Conservation (phyloP, 2,113 vertebrate species). For the Oreotrochilus melanogaster region DNA sequence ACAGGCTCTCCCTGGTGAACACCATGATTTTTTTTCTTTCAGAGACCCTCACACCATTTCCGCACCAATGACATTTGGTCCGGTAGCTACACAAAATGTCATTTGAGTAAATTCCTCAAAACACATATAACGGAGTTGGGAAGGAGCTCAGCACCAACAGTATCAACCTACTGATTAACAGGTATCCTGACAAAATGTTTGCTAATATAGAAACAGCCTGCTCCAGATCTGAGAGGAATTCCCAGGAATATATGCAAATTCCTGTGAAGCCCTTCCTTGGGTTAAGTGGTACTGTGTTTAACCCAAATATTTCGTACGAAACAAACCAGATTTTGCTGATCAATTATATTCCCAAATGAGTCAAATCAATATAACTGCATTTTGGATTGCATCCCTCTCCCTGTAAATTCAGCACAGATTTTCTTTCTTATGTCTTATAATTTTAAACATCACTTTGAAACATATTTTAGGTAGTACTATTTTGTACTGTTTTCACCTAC, state of each 20-base stretch:
- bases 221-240: background rate
- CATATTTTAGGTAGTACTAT: background rate
- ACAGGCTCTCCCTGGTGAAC: background rate
- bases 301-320: background rate
- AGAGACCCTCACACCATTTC: background rate
- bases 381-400: background rate
- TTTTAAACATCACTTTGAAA: background rate
- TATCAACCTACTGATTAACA: background rate
- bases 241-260: background rate
- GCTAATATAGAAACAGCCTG: background rate
- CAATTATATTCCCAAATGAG: background rate
- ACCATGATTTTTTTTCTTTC: background rate
- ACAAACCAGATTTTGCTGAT: background rate
- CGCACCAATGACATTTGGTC: rapidly evolving
- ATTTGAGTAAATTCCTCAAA: background rate
- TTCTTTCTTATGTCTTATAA: background rate
- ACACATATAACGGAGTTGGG: background rate
- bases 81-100: background rate
- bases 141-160: background rate
- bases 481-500: conserved; percentile 49
- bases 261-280: background rate
- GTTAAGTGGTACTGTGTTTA: background rate
- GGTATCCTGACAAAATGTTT: background rate
- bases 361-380: background rate
- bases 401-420: background rate